Conservation (phyloP, 2,888 invertebrate species). For the Drosophila neonasuta region DNA sequence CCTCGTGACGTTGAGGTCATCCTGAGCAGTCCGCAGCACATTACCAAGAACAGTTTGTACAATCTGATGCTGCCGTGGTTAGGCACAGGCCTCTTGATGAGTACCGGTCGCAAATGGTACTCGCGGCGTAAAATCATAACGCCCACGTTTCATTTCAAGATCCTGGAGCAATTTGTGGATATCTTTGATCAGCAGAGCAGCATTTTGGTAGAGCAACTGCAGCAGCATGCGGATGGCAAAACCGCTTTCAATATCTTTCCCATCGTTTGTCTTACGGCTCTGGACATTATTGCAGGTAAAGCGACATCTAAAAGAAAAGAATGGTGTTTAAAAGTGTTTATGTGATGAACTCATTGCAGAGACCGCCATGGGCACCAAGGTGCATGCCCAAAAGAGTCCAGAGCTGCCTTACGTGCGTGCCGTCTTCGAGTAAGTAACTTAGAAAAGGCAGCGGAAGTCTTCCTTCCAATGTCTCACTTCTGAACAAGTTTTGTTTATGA, state of each 20-base stretch:
- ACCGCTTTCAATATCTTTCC: conserved; percentile 84
- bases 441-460: too few relatives aligned
- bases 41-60: conserved; percentile 74
- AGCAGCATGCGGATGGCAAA: conserved; percentile 81
- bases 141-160: conserved; percentile 90
- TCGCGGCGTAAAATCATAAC: conserved; percentile 86
- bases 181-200: conserved; percentile 87
- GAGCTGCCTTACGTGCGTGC: conserved; percentile 88
- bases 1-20: conserved; percentile 83
- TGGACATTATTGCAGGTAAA: conserved; percentile 84
- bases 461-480: too few relatives aligned
- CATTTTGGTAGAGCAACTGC: conserved; percentile 84
- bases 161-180: conserved; percentile 88
- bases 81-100: conserved; percentile 78
- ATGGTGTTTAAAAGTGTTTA: background rate
- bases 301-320: background rate
- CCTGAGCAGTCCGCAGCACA: conserved; percentile 74
- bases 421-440: conserved; percentile 85
- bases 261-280: conserved; percentile 84
- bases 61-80: conserved; percentile 76
- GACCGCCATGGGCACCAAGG: conserved; percentile 79
- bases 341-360: conserved; percentile 51
- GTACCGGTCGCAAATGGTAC: conserved; percentile 85
- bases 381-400: conserved; percentile 84
- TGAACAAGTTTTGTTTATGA: background rate